These are phyloP conservation scores for Leptoclinus maculatus DNA, from an alignment of 2,797 vertebrate species.

Conservation along the genomic window DNA sequence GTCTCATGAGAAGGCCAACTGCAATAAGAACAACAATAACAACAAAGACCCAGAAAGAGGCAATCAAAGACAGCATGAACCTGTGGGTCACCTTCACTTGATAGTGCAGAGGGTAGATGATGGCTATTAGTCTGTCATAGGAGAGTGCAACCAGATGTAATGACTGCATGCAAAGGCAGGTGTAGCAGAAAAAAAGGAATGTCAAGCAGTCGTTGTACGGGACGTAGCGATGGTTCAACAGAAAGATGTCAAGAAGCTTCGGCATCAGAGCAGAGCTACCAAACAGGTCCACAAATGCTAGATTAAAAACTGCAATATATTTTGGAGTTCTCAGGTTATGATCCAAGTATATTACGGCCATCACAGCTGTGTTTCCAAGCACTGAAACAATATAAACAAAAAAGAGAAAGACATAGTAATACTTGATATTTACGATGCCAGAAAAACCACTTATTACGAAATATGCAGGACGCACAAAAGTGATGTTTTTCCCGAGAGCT, in stretches of 20 bases:
- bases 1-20: slow-evolving; percentile 62
- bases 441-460: slow-evolving; percentile 63
- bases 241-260: slow-evolving; percentile 65
- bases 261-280: slow-evolving; percentile 60
- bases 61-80: slow-evolving; percentile 58
- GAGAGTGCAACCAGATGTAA: slow-evolving; percentile 68
- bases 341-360: slow-evolving; percentile 62
- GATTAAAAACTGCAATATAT: slow-evolving; percentile 67
- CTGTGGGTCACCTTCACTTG: slow-evolving; percentile 57
- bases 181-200: slow-evolving; percentile 58
- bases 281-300: slow-evolving; percentile 63
- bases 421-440: slow-evolving; percentile 49
- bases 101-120: slow-evolving; percentile 74
- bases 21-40: not conserved
- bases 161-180: slow-evolving; percentile 62
- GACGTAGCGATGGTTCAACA: slow-evolving; percentile 50
- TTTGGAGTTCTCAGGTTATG: slow-evolving; percentile 60
- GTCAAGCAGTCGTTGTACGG: slow-evolving; percentile 53
- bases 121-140: slow-evolving; percentile 76
- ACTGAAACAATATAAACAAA: slow-evolving; percentile 60
- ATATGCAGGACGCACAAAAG: slow-evolving; percentile 61
- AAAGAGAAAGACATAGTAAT: slow-evolving; percentile 64
- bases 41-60: slow-evolving; percentile 39
- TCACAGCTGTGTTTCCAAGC: slow-evolving; percentile 59
- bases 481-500: slow-evolving; percentile 60